Base-by-base conservation (phyloP, 2,888 invertebrate genomes). In the Rhaphigaster nebulosa region DNA sequence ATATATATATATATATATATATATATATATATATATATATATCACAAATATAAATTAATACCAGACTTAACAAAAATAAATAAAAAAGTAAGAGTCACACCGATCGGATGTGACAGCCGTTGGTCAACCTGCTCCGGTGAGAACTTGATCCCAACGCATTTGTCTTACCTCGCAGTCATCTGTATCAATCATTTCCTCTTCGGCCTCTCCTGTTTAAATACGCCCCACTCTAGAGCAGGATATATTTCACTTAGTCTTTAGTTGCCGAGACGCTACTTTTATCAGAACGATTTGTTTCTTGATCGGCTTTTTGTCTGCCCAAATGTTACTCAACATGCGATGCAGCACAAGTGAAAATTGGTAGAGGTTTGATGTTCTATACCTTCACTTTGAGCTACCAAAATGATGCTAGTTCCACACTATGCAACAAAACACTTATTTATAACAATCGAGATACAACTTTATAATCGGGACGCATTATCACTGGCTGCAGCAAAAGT, bases 101-200 rank as follows among this genome's bases (percentile, higher is more conserved):
- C 5, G 34, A 38, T 34, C 3, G 8, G 38, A 38, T 6, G 70
- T 76, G 70, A 38, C 70, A 76, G 70, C 6, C 34, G 38, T 76
- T 76, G 70, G 38, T 38, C 70, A 76, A 76, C 38, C 70, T 76
- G 70, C 70, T 20, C 38, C 70, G 70, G 70, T 76, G 20, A 76
- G 70, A 76, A 76, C 20, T 76, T 76, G 70, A 76, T 76, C 70
- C 38, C 23, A 38, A 76, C 34, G 70, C 70, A 76, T 76, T 76
- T 76, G 70, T 76, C 70, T 76, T 76, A 76, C 20, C 70, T 76
- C 20, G 1, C 5, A 20, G 38, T 38, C 70, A 76, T 76, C 38
- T 76, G 70, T 76, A 76, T 76, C 70, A 76, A 76, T 76, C 70
- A 76, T 76, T 76, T 76, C 70, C 70, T 76, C 70, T 38, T 76